Percentiles rank a stretch among this genome's conserved stretches.
These are phyloP conservation scores for Hippocampus barbouri DNA, from an alignment of 2,113 vertebrate genomes.

Conservation along the genomic window DNA sequence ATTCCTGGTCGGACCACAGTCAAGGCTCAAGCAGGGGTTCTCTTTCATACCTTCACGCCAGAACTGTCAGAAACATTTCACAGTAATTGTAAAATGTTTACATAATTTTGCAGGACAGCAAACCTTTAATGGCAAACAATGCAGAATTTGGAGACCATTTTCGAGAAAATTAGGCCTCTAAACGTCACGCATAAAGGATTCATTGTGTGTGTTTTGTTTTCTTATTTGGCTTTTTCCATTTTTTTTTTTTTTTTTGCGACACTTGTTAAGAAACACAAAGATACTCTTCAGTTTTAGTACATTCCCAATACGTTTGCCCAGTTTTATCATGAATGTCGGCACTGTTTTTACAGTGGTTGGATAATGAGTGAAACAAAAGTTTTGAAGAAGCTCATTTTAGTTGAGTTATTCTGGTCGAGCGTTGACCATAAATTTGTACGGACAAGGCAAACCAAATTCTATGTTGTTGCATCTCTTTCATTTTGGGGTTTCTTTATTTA, in stretches of 20 bases:
- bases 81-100: neutral
- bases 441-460: neutral
- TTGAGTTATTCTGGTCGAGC: neutral
- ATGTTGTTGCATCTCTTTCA: neutral
- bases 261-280: neutral
- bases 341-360: neutral
- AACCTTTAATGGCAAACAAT: too few species aligned
- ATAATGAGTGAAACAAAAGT: neutral
- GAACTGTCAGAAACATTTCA: constrained; percentile 44
- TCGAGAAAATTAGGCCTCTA: too few species aligned
- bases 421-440: neutral
- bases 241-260: neutral
- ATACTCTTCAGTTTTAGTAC: neutral
- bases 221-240: neutral
- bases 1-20: constrained; percentile 9
- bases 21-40: constrained; percentile 25
- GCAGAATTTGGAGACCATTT: too few species aligned
- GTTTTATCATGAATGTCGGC: neutral
- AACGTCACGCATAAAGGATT: neutral
- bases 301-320: neutral
- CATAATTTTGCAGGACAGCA: too few species aligned
- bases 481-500: constrained; percentile 2
- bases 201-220: neutral
- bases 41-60: constrained; percentile 14
- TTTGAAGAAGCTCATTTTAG: neutral